These are phyloP conservation scores for Halcyon leucocephala DNA, from an alignment of 2,797 vertebrate genomes.

Conservation along the genomic window DNA sequence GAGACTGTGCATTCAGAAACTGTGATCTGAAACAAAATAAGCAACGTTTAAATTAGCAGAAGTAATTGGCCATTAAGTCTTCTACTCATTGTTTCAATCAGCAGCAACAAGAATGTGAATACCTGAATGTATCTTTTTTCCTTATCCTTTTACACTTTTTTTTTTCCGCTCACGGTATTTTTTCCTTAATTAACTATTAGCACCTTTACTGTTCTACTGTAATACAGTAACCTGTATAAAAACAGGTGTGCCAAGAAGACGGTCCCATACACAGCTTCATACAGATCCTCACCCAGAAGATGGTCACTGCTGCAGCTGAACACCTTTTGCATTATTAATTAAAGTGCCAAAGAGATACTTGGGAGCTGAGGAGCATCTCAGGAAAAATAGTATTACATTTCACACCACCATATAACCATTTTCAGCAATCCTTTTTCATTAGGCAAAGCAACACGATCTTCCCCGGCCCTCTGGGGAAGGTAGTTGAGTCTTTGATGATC, in stretches of 20 bases:
- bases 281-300: not conserved
- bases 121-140: accelerated
- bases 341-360: not conserved
- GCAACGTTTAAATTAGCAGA: not conserved
- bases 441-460: not conserved
- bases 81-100: not conserved
- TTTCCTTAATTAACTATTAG: not conserved
- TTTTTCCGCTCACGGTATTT: not conserved
- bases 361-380: not conserved
- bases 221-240: accelerated
- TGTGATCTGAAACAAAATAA: not conserved
- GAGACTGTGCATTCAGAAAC: not conserved
- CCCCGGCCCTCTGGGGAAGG: not conserved
- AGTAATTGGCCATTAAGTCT: not conserved
- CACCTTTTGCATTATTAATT: no score
- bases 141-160: not conserved
- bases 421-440: not conserved
- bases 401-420: not conserved
- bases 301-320: not conserved
- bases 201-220: not conserved
- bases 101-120: not conserved
- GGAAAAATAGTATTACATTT: not conserved
- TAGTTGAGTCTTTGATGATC: accelerated
- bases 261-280: no score
- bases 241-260: not conserved